Conservation (phyloP, 2,797 vertebrate species). For the Liasis olivaceus region DNA sequence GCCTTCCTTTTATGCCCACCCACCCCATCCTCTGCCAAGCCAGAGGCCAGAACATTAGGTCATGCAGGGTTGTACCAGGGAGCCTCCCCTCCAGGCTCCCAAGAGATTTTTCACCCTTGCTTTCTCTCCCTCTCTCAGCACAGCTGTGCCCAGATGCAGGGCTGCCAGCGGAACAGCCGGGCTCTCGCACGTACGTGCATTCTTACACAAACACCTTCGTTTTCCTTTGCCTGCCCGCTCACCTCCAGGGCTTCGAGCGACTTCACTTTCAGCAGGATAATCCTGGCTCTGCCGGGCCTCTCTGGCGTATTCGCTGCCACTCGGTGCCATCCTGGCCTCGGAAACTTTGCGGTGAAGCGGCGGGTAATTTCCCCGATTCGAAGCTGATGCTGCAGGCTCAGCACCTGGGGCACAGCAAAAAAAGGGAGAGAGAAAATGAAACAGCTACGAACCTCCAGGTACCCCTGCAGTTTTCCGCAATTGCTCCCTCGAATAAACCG, state of each 20-base stretch:
- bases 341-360: constrained; percentile 77
- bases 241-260: constrained; percentile 71
- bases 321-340: constrained; percentile 70
- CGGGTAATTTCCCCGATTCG: constrained; percentile 74
- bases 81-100: not conserved
- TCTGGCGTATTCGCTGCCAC: constrained; percentile 39
- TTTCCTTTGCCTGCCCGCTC: constrained; percentile 6
- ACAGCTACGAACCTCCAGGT: not conserved
- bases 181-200: not conserved
- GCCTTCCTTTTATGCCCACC: too few relatives aligned
- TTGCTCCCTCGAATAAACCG: not conserved
- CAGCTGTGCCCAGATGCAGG: too few relatives aligned
- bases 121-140: not conserved
- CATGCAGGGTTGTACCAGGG: not conserved
- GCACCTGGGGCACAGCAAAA: constrained; percentile 64
- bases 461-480: not conserved
- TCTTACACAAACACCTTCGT: not conserved
- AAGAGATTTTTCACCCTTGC: not conserved
- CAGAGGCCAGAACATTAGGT: not conserved
- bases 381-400: constrained; percentile 43
- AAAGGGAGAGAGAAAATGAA: not conserved
- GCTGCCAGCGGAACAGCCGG: not conserved
- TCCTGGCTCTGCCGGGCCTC: constrained; percentile 62
- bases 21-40: not conserved
- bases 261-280: constrained; percentile 33